phyloP scores from a whole-genome alignment of 2,888 invertebrate species.

The Orchesellides sinensis region DNA sequence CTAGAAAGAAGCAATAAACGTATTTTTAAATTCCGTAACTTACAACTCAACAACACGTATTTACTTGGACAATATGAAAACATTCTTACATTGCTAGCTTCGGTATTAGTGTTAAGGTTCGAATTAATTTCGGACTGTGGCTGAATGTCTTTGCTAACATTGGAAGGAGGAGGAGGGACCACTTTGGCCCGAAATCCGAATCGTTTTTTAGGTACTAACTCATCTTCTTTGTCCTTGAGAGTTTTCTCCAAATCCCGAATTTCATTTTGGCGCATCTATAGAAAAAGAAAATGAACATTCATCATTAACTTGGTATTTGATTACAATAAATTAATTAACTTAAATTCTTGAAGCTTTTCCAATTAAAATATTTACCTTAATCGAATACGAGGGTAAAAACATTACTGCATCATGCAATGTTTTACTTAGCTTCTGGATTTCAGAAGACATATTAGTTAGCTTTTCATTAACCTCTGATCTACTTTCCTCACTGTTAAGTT shows the following conservation, averaged over 20 bases:
- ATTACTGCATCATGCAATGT: constrained; percentile 88
- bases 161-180: constrained; percentile 76
- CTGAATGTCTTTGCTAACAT: too few species aligned
- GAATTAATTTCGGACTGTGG: too few species aligned
- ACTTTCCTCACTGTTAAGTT: constrained; percentile 54
- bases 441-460: constrained; percentile 85
- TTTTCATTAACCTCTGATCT: constrained; percentile 79
- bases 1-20: constrained; percentile 34
- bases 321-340: background rate
- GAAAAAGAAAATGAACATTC: background rate
- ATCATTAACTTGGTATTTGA: too few species aligned
- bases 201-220: constrained; percentile 86
- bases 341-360: too few species aligned
- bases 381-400: constrained; percentile 88
- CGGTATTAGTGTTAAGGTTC: too few species aligned
- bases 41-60: too few species aligned
- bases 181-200: constrained; percentile 85
- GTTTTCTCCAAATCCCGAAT: constrained; percentile 85
- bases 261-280: constrained; percentile 85
- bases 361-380: constrained; percentile 77
- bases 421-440: constrained; percentile 86
- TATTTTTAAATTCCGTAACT: too few species aligned
- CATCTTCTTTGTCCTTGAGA: constrained; percentile 77
- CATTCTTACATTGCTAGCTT: too few species aligned
- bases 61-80: too few species aligned